Base-by-base conservation (phyloP, 2,888 invertebrate genomes). In the Melikaiella ostensackeni region DNA sequence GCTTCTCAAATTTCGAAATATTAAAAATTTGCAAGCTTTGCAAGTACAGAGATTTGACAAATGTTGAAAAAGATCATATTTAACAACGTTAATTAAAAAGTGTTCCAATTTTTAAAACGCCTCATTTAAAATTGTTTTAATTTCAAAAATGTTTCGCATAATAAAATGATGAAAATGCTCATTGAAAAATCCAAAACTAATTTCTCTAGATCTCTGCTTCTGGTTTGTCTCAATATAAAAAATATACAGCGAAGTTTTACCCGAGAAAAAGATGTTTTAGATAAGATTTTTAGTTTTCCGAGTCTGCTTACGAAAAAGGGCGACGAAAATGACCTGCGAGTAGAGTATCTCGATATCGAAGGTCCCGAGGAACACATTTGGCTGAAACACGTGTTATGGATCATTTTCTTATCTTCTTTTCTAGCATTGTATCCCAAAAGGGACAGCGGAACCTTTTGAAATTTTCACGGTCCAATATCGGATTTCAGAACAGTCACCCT, bases 341-440 rank as follows among this genome's bases (percentile, higher is more conserved):
- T 24, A 27, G 42, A 42, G 27, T 42, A n/a, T 66, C 46, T 46
- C 46, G 66, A 50, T 66, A 30, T 24, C 30, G 38, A 66, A 66
- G 66, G 46, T 66, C 66, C 46, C 19, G 70, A n/a, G 24, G 30
- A 50, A 42, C 70, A 46, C 46, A 70, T 70, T 70, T 70, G 70
- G 30, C n/a, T 46, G 70, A 50, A 70, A 70, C 70, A 70, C 46
- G 70, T 70, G 70, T 46, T 70, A 30, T 50, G 46, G 70, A 70
- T 70, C 46, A 30, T 8, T 70, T 50, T 50, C 70, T 70, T 70
- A 70, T 70, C 70, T 70, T 70, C 42, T 16, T 24, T 24, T 42
- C 38, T 66, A 35, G 64, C 24, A 64, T 27, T 70, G 46, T 70
- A 46, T 70, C 9, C 46, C n/a, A 46, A 70, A 64, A 70, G 46